These are phyloP conservation scores for Ametastegia equiseti DNA, from an alignment of 2,888 invertebrate genomes.

Conservation along the genomic window DNA sequence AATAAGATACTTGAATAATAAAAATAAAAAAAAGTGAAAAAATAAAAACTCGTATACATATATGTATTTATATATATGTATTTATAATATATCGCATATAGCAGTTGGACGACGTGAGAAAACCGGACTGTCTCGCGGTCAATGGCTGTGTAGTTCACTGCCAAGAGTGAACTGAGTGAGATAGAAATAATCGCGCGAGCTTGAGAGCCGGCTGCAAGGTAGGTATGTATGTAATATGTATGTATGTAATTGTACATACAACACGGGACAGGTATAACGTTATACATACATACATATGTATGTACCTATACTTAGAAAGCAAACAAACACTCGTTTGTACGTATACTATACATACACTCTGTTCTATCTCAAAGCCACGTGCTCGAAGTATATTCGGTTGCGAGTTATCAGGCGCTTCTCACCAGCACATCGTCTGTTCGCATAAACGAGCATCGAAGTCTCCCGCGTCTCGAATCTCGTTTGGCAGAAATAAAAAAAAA, in stretches of 20 bases:
- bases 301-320: slow-evolving; percentile 2
- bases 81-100: neutral
- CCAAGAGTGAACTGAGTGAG: slow-evolving; percentile 53
- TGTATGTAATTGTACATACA: no score
- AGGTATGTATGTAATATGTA: neutral
- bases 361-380: neutral
- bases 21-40: no score
- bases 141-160: slow-evolving; percentile 48
- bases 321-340: neutral
- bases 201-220: neutral
- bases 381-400: neutral
- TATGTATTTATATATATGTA: neutral
- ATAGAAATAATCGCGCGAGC: slow-evolving; percentile 4
- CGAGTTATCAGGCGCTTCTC: neutral
- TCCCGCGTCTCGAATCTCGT: neutral
- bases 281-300: neutral
- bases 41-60: neutral
- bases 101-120: slow-evolving; percentile 44
- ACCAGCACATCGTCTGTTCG: neutral
- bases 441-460: neutral
- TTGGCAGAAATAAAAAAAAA: no score
- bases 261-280: no score
- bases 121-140: slow-evolving; percentile 48
- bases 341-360: no score
- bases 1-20: no score